A percentile compares a stretch with the other conserved stretches of the same genome.
Conservation (phyloP, 2,888 invertebrate genomes). For the Phania funesta region DNA sequence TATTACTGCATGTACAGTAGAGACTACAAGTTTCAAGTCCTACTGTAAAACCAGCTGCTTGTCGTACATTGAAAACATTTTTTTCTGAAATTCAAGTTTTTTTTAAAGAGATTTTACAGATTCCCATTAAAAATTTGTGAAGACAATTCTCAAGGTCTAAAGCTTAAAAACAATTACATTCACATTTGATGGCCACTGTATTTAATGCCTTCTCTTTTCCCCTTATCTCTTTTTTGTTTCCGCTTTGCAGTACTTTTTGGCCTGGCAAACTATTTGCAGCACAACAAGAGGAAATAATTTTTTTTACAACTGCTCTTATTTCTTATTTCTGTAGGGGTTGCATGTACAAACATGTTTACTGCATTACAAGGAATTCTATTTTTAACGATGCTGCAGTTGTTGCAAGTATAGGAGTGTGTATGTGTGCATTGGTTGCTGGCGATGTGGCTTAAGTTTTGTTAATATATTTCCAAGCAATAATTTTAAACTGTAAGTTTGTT, state of each 20-base stretch:
- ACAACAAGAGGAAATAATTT: constrained; percentile 10
- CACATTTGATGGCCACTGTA: constrained; percentile 13
- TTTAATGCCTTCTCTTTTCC: neutral
- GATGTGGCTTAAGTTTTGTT: constrained; percentile 40
- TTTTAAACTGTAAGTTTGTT: constrained; percentile 53
- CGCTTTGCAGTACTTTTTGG: constrained; percentile 37
- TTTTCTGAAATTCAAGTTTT: too few species aligned
- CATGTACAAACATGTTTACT: constrained; percentile 38
- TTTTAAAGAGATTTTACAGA: too few species aligned
- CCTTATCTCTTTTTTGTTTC: neutral
- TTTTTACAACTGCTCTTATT: constrained; percentile 31
- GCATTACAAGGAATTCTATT: constrained; percentile 42
- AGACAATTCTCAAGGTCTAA: too few species aligned
- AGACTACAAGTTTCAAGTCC: neutral
- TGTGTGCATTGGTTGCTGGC: neutral
- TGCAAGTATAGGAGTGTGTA: neutral
- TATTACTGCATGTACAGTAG: neutral
- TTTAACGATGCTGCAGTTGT: constrained; percentile 46
- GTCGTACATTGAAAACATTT: too few species aligned
- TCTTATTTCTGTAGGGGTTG: constrained; percentile 32
- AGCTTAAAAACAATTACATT: neutral
- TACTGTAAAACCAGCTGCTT: too few species aligned
- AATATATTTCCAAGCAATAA: constrained; percentile 52
- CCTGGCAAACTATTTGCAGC: constrained; percentile 18
- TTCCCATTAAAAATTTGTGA: too few species aligned